Evolutionary conservation across 2,888 invertebrate genomes (phyloP).

Genomic region (Caenorhabditis sulstoni): DNA sequence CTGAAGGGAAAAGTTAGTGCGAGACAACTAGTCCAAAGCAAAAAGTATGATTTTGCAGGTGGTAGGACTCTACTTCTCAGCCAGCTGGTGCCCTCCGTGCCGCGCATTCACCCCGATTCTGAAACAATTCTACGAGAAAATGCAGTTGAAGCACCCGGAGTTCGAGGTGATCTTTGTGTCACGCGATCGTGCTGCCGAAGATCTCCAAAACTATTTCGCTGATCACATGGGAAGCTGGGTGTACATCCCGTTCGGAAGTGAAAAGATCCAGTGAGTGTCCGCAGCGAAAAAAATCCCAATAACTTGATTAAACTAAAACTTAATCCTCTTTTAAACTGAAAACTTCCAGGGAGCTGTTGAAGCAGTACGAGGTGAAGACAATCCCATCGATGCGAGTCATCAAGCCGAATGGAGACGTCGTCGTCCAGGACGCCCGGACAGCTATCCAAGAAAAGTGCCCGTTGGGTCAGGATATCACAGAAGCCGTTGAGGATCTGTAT

Average conservation of each 20-base stretch:
- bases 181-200: slow-evolving; percentile 72
- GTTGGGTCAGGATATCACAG: slow-evolving; percentile 80
- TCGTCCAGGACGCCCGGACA: slow-evolving; percentile 81
- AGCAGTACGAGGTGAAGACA: slow-evolving; percentile 77
- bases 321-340: not conserved
- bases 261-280: slow-evolving; percentile 73
- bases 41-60: slow-evolving; percentile 67
- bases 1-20: slow-evolving; percentile 75
- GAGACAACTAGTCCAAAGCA: not conserved
- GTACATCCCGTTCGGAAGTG: slow-evolving; percentile 74
- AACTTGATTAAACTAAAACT: not conserved
- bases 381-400: slow-evolving; percentile 82
- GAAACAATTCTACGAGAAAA: slow-evolving; percentile 68
- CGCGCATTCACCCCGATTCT: slow-evolving; percentile 78
- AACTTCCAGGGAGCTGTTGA: slow-evolving; percentile 62
- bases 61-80: slow-evolving; percentile 83
- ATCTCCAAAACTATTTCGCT: slow-evolving; percentile 74
- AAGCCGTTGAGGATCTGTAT: slow-evolving; percentile 59
- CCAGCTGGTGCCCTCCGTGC: slow-evolving; percentile 83
- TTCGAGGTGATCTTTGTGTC: slow-evolving; percentile 79
- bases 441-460: too few species aligned
- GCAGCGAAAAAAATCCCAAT: too few species aligned
- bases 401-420: slow-evolving; percentile 81
- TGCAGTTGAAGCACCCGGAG: slow-evolving; percentile 73
- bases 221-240: slow-evolving; percentile 78